phyloP scores from a whole-genome alignment of 2,888 invertebrate genomes.

The Hemaris fuciformis region DNA sequence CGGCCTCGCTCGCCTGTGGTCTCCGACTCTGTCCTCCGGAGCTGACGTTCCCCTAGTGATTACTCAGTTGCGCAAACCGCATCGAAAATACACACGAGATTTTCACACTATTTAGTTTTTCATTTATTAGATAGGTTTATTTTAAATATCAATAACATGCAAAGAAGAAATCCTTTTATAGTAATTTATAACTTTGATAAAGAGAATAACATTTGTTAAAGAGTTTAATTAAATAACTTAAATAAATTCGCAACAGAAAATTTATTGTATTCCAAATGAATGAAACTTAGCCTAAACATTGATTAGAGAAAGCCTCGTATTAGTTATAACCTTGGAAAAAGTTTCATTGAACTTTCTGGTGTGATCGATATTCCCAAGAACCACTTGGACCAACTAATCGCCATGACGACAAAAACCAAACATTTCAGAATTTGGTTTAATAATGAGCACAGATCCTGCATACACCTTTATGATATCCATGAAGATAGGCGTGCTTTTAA shows the following conservation, averaged over 20 bases:
- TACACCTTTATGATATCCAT: not conserved
- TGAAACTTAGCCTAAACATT: not conserved
- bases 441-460: not conserved
- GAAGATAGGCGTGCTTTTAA: not conserved
- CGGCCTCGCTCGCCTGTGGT: slow-evolving; percentile 38
- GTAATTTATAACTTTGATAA: not conserved
- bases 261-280: not conserved
- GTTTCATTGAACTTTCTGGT: slow-evolving; percentile 40
- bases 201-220: not conserved
- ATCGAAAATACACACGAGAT: slow-evolving; percentile 73
- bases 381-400: slow-evolving; percentile 49
- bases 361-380: slow-evolving; percentile 49
- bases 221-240: not conserved
- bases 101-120: slow-evolving; percentile 72
- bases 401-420: slow-evolving; percentile 59
- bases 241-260: not conserved
- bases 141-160: not conserved
- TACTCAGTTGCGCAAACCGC: slow-evolving; percentile 61
- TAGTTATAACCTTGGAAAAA: slow-evolving; percentile 12
- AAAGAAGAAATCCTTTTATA: not conserved
- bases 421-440: slow-evolving; percentile 25
- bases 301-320: not conserved
- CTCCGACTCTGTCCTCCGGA: slow-evolving; percentile 45
- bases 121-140: slow-evolving; percentile 47
- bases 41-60: slow-evolving; percentile 52